phyloP scores from a whole-genome alignment of 2,888 invertebrate species.

The Apocheima hispidaria region DNA sequence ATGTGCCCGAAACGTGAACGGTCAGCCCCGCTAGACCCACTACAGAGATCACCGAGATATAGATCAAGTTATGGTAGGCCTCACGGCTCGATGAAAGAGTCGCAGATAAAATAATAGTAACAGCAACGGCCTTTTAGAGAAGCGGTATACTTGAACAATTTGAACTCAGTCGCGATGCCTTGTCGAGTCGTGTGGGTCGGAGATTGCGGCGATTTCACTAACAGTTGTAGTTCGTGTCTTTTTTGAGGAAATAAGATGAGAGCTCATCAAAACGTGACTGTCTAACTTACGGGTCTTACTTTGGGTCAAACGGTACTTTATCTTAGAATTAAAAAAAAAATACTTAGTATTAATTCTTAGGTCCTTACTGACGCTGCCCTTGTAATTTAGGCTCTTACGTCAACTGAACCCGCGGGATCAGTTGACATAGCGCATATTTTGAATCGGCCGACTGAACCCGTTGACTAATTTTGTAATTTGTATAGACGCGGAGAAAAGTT shows the following conservation, averaged over 20 bases:
- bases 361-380: no score
- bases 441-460: no score
- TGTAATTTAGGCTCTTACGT: no score
- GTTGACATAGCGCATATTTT: no score
- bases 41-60: conserved; percentile 54
- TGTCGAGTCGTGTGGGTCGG: conserved; percentile 40
- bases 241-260: conserved; percentile 49
- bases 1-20: conserved; percentile 69
- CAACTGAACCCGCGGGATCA: no score
- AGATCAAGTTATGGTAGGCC: conserved; percentile 48
- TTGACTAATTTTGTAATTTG: no score
- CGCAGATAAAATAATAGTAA: conserved; percentile 4
- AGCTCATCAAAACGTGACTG: conserved; percentile 52
- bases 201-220: conserved; percentile 46
- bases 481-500: no score
- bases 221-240: conserved; percentile 47
- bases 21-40: conserved; percentile 62
- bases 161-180: conserved; percentile 18
- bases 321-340: background rate
- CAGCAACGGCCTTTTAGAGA: conserved; percentile 20
- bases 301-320: background rate
- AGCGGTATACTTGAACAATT: conserved; percentile 30
- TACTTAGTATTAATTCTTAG: no score
- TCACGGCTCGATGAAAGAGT: conserved; percentile 46
- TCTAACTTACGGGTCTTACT: conserved; percentile 24